Base-by-base conservation (phyloP, 2,113 vertebrate genomes). In the Chloropsis hardwickii region DNA sequence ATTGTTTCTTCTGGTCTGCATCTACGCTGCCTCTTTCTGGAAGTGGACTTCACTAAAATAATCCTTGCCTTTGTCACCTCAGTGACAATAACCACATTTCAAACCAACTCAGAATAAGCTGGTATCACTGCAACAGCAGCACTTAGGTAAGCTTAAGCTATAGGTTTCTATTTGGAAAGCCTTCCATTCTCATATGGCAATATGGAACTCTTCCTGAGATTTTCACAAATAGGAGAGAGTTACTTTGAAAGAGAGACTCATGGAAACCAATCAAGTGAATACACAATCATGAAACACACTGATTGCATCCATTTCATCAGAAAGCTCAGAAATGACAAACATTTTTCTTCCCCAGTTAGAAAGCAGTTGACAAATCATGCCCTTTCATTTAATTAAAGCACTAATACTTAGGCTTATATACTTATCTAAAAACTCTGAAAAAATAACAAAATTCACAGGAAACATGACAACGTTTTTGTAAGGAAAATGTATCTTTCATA, bases 401-500 rank as follows among this genome's bases (percentile, higher is more conserved):
- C 33, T 45, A 82, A 73, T 70, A 66, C 22, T 42, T 19, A 85
- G 56, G 65, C 23, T 80, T 83, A 54, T 5, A 53, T 9, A 69
- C 12, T 57, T 47, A 80, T 9, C 25, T 85, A 91, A 79, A 85
- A 87, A 15, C 27, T 44, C 25, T 31, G 53, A 61, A 79, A 85
- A 87, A 84, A 56, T 2, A 65, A 53, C 13, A 23, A 64, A 65
- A 31, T 71, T 54, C 27, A 65, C 0, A 1, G 45, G 45, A 91
- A 78, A 73, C 20, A 81, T 0, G 3, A 47, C 29, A 64, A 50
- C 18, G 24, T 16, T 65, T 85, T 50, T 64, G 39, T 56, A 91
- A 92, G 77, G 45, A 90, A 80, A 94, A 78, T 11, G 3, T 37
- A 45, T 74, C 22, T 61, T 62, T 70, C 97, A 90, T 98, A 98